Conservation (phyloP, 2,888 invertebrate genomes). For the Sinotaia quadrata region DNA sequence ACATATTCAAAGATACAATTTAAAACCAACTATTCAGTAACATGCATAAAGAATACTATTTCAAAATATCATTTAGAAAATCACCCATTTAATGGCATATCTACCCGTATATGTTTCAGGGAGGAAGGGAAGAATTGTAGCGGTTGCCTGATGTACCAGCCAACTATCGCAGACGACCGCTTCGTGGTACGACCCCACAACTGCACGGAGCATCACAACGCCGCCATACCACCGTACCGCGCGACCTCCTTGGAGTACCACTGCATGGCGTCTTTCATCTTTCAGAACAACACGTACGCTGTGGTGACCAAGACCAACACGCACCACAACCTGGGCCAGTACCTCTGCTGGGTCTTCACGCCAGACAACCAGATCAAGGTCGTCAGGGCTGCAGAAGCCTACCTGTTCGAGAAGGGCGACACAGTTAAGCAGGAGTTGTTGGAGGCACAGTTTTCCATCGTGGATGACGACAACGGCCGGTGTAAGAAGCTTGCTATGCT, state of each 20-base stretch:
- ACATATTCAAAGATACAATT: too few species aligned
- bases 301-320: conserved; percentile 45
- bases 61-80: too few species aligned
- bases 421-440: conserved; percentile 8
- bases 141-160: conserved; percentile 47
- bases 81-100: too few species aligned
- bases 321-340: conserved; percentile 35
- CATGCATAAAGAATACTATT: too few species aligned
- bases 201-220: conserved; percentile 21
- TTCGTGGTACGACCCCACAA: conserved; percentile 31
- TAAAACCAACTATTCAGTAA: too few species aligned
- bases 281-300: conserved; percentile 48
- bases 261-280: conserved; percentile 50
- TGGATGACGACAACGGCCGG: conserved; percentile 18
- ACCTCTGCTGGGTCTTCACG: conserved; percentile 54
- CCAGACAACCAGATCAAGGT: conserved; percentile 41
- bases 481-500: too few species aligned
- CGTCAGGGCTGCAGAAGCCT: conserved; percentile 33
- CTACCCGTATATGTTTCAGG: conserved; percentile 13
- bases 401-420: conserved; percentile 25
- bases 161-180: conserved; percentile 29
- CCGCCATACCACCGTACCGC: conserved; percentile 4
- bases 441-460: conserved; percentile 32
- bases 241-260: conserved; percentile 44
- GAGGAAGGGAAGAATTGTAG: conserved; percentile 45